Evolutionary conservation across 2,113 vertebrate species (phyloP).

Genomic region (Callocephalon fimbriatum): DNA sequence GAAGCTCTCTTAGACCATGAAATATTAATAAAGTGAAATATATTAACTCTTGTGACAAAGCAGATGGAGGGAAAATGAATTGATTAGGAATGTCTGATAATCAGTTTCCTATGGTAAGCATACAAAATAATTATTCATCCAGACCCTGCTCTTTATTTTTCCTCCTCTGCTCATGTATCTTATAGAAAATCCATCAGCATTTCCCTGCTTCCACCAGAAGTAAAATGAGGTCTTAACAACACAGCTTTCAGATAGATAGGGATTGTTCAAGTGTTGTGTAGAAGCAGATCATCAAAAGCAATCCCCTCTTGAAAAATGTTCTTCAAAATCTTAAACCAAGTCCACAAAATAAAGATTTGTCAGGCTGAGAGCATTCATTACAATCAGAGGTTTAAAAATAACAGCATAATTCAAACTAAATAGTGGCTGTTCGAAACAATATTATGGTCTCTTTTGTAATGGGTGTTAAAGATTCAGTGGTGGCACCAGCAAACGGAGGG

Average conservation of each 20-base stretch:
- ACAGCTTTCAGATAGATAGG: neutral
- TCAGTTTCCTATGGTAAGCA: constrained; percentile 24
- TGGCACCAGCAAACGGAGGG: neutral
- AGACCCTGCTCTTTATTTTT: neutral
- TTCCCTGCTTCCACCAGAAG: neutral
- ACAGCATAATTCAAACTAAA: neutral
- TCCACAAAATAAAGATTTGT: neutral
- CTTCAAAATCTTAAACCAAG: neutral
- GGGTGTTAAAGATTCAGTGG: neutral
- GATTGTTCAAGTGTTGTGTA: neutral
- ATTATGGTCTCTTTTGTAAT: neutral
- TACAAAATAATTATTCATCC: constrained; percentile 33
- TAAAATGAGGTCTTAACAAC: constrained; percentile 37
- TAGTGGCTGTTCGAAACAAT: neutral
- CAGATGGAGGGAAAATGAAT: constrained; percentile 43
- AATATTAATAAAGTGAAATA: constrained; percentile 50
- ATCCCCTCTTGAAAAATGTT: constrained; percentile 17
- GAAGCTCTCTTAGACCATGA: constrained; percentile 6
- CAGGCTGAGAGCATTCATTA: neutral
- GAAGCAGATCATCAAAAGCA: constrained; percentile 29
- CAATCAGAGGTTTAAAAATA: neutral
- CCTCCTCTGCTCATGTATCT: neutral
- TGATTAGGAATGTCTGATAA: constrained; percentile 40
- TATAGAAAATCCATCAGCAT: neutral
- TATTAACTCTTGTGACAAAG: constrained; percentile 12